Percentiles rank a stretch among this genome's conserved stretches.
phyloP scores from a whole-genome alignment of 2,888 invertebrate genomes.

The Allygus modestus region DNA sequence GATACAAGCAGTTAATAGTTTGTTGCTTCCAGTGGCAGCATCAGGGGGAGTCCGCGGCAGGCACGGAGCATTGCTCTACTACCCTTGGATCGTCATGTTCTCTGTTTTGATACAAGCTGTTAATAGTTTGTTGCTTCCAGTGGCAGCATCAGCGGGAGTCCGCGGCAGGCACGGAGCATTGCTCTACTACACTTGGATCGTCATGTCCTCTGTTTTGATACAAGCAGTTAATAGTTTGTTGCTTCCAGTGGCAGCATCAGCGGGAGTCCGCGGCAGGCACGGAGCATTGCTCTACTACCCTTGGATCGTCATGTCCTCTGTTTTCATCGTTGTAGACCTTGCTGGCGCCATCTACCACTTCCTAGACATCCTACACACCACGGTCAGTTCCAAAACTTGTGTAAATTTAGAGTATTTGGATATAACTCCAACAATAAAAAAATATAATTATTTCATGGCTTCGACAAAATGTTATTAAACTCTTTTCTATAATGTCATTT shows the following conservation, averaged over 20 bases:
- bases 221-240: too few species aligned
- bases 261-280: constrained; percentile 59
- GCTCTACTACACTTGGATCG: constrained; percentile 66
- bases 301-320: constrained; percentile 62
- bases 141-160: constrained; percentile 58
- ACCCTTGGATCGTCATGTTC: constrained; percentile 64
- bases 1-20: too few species aligned
- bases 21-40: constrained; percentile 65
- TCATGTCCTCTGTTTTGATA: constrained; percentile 48
- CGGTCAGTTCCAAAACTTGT: constrained; percentile 55
- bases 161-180: constrained; percentile 61
- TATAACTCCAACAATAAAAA: too few species aligned
- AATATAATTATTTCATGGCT: too few species aligned
- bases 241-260: constrained; percentile 63
- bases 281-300: constrained; percentile 64
- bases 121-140: too few species aligned
- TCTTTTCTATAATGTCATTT: too few species aligned
- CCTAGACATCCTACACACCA: constrained; percentile 58
- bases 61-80: constrained; percentile 62
- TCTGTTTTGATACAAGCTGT: constrained; percentile 42
- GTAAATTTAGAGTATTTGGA: not conserved
- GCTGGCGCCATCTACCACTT: constrained; percentile 62
- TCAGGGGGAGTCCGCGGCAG: constrained; percentile 58
- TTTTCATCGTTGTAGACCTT: constrained; percentile 60
- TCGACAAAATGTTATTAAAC: too few species aligned